phyloP scores from a whole-genome alignment of 2,888 invertebrate species.

The Oscheius sp. region DNA sequence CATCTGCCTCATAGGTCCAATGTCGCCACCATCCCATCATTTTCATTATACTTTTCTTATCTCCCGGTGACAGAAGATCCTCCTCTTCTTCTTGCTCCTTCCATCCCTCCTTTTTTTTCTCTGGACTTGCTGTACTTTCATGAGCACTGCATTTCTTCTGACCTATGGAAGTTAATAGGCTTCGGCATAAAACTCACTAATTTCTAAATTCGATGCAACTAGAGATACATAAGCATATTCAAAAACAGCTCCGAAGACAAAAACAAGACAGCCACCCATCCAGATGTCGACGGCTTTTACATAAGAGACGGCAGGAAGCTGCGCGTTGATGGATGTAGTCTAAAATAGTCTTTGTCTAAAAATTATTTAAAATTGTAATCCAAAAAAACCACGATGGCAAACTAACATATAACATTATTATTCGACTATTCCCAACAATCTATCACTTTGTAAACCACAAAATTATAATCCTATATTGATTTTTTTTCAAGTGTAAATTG shows the following conservation, averaged over 20 bases:
- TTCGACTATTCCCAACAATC: no score
- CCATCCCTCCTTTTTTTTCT: background rate
- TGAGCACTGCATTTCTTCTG: background rate
- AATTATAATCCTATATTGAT: no score
- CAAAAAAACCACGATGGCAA: no score
- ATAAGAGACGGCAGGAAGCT: conserved; percentile 25
- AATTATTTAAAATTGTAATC: no score
- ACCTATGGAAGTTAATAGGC: background rate
- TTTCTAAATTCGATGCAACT: conserved; percentile 12
- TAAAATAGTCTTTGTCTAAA: background rate
- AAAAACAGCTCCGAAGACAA: conserved; percentile 24
- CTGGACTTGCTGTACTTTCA: background rate
- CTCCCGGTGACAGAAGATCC: background rate
- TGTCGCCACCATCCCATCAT: conserved; percentile 14
- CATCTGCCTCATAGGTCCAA: conserved; percentile 18
- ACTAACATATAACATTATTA: no score
- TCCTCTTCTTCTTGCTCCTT: conserved; percentile 1
- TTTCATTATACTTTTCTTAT: background rate
- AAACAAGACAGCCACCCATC: conserved; percentile 21
- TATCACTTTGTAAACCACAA: no score
- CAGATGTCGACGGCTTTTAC: conserved; percentile 28
- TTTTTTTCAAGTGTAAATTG: no score
- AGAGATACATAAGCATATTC: conserved; percentile 24
- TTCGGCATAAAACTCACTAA: background rate
- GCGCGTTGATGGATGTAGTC: conserved; percentile 17